Base-by-base conservation (phyloP, 2,113 vertebrate genomes). In the Corydoras maculifer region DNA sequence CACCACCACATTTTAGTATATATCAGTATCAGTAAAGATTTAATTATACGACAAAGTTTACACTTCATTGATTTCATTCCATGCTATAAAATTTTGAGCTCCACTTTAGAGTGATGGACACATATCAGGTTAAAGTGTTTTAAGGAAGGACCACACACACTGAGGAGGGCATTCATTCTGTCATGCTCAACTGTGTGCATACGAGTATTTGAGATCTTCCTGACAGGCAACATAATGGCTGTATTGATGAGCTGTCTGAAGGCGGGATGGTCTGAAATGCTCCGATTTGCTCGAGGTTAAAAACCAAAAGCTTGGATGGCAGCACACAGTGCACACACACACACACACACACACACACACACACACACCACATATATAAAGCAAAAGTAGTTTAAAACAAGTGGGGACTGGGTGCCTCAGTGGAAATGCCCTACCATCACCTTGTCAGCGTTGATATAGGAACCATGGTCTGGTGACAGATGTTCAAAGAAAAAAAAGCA, bases 211-310 rank as follows among this genome's bases (percentile, higher is more conserved):
- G 70, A 61, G 61, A 62, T 62, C 66, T 14, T 57, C 62, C 54
- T 68, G 78, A 80, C 75, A 75, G 65, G 75, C 60, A 66, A 69
- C 70, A 80, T 73, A 77, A 75, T 75, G 60, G 73, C 25, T 53
- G 50, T 72, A 77, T 75, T 73, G 78, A 80, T 55, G 18, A 75
- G 59, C 66, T 77, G 69, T 77, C 74, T 51, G 72, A 30, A 51
- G 69, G 68, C 35, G 43, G 50, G 62, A 60, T 50, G 54, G 43
- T 74, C 62, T 77, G 64, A 69, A 68, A 32, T 31, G 58, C 60
- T 51, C 14, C 32, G 8, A 67, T 51, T 35, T 55, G 65, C 65
- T 55, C 8, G 9, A 14, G 65, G 65, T 55, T 67, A 32, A 55
- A 53, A 67, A n/a, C 65, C 13, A 5, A 55, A 31, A 67, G 51